Base-by-base conservation (phyloP, 2,888 invertebrate species). In the Standfussiana lucernea region DNA sequence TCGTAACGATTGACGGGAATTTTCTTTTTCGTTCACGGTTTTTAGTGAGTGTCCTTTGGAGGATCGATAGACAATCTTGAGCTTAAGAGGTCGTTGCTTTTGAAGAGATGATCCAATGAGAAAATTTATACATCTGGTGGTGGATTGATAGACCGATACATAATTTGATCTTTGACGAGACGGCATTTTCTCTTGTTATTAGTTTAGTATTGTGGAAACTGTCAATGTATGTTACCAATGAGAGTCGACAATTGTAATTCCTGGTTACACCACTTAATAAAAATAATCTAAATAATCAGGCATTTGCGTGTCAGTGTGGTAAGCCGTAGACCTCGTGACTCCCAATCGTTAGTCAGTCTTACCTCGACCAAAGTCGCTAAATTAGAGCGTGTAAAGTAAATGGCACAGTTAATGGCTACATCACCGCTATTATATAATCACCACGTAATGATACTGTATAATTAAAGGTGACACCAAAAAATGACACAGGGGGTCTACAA, bases 401-500 rank as follows among this genome's bases (percentile, higher is more conserved):
- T 68, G 66, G 18, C 18, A 18, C 32, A 47, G n/a, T 53, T 77
- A 82, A 82, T 72, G 78, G 72, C 59, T 72, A 75, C 82, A 78
- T 82, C 69, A 53, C 61, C 85, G 42, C 73, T 32, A 53, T 80
- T 32, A 53, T 80, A 82, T 75, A 77, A 79, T 75, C 13, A 75
- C 65, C 67, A 42, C 70, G 73, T 79, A 77, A 88, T 86, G 82
- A 88, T 79, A 86, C 66, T 42, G 32, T 64, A 62, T 80, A 79
- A 84, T 88, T 86, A 86, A 80, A 73, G 53, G 76, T 61, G 71
- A 84, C 66, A 70, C 53, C 66, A 77, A 78, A 88, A 88, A 82
- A 84, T 80, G 77, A 50, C 24, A 28, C 15, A 15, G 56, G 56
- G n/a, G 13, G 5, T 13, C 11, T 53, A 53, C 53, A 1, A 53